Evolutionary conservation across 2,113 vertebrate species (phyloP).

Genomic region (Lates calcarifer): DNA sequence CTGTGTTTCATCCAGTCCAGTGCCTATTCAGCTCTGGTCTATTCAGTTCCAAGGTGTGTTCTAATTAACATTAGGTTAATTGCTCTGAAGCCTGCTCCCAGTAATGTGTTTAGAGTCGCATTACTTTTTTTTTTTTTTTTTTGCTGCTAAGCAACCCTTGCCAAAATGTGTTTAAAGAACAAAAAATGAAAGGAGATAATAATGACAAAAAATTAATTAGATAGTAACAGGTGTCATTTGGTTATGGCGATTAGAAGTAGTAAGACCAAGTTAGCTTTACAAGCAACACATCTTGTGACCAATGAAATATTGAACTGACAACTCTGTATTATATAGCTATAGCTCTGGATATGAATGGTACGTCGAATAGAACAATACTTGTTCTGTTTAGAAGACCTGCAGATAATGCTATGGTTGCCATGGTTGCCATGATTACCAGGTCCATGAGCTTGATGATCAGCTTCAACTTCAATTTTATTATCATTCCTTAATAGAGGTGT

Average conservation of each 20-base stretch:
- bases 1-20: slow-evolving; percentile 4
- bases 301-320: no score
- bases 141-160: not conserved
- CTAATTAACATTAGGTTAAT: slow-evolving; percentile 75
- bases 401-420: no score
- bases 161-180: slow-evolving; percentile 36
- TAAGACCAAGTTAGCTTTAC: slow-evolving; percentile 18
- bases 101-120: slow-evolving; percentile 18
- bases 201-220: slow-evolving; percentile 39
- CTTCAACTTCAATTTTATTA: no score
- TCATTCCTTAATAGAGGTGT: no score
- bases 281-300: slow-evolving; percentile 12
- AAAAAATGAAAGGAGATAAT: slow-evolving; percentile 32
- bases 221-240: slow-evolving; percentile 35
- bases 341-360: no score
- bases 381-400: not conserved
- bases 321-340: no score
- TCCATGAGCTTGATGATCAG: no score
- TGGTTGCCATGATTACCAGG: no score
- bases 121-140: slow-evolving; percentile 16
- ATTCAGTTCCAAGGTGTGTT: slow-evolving; percentile 56
- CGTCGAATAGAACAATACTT: not conserved
- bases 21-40: slow-evolving; percentile 36
- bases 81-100: slow-evolving; percentile 44
- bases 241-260: slow-evolving; percentile 20